These are phyloP conservation scores for Diuraphis noxia DNA, from an alignment of 1,140 invertebrate species.

Conservation along the genomic window DNA sequence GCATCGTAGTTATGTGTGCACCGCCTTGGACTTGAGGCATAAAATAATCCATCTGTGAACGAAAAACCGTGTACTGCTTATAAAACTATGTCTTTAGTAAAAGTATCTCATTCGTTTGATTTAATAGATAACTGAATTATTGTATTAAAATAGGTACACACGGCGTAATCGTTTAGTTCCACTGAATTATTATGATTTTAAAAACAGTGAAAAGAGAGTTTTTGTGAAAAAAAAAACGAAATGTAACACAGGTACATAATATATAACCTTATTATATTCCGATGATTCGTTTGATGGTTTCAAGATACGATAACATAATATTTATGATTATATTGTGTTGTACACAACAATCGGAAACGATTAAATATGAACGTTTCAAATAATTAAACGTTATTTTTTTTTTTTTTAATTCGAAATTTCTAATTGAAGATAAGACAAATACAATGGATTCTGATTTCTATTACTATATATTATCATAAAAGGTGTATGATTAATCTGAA, in stretches of 20 bases:
- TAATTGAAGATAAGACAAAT: neutral
- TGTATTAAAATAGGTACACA: neutral
- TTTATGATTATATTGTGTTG: neutral
- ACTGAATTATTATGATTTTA: neutral
- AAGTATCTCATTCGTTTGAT: neutral
- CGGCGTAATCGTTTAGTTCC: neutral
- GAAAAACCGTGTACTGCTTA: neutral
- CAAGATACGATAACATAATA: neutral
- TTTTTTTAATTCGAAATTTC: neutral
- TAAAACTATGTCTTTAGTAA: neutral
- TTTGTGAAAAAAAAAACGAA: neutral
- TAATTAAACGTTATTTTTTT: neutral
- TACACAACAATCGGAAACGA: neutral
- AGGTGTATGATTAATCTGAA: slow-evolving; percentile 1
- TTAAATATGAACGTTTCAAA: neutral
- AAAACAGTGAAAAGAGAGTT: neutral
- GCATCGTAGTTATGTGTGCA: neutral
- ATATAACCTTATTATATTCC: neutral
- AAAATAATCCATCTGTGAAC: neutral
- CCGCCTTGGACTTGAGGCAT: neutral
- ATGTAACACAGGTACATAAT: neutral
- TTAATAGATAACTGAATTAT: neutral
- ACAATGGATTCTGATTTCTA: neutral
- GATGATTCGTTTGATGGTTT: neutral
- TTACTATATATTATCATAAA: neutral